Evolutionary conservation across 2,113 vertebrate species (phyloP).

Genomic region (Pseudorasbora parva): DNA sequence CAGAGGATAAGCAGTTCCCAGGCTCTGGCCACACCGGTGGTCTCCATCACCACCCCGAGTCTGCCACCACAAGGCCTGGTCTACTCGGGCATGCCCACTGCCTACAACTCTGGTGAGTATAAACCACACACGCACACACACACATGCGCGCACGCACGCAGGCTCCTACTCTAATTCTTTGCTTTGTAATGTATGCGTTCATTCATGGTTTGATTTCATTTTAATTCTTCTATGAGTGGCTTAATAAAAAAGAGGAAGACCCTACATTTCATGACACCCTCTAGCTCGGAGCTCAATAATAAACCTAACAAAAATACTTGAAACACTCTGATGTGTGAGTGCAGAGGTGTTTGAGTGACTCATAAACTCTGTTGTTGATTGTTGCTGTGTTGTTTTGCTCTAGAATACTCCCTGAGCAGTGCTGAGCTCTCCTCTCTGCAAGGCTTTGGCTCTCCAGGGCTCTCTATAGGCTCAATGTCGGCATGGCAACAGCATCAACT

Average conservation of each 20-base stretch:
- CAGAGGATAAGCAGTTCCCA: slow-evolving; percentile 96
- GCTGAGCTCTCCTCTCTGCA: slow-evolving; percentile 94
- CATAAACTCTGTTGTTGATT: slow-evolving; percentile 55
- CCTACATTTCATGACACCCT: not conserved
- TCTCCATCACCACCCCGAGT: slow-evolving; percentile 96
- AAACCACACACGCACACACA: not conserved
- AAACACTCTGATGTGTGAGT: slow-evolving; percentile 1
- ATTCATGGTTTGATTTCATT: not conserved
- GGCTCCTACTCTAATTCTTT: not conserved
- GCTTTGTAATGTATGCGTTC: not conserved
- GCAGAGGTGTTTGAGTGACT: slow-evolving; percentile 55
- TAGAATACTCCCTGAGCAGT: slow-evolving; percentile 95
- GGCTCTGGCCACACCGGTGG: slow-evolving; percentile 92
- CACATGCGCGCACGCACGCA: too few species aligned
- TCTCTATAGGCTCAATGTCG: slow-evolving; percentile 93
- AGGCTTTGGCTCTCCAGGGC: slow-evolving; percentile 93
- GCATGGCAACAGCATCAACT: slow-evolving; percentile 99
- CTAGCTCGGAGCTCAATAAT: not conserved
- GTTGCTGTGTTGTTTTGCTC: slow-evolving; percentile 62
- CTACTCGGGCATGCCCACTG: slow-evolving; percentile 94
- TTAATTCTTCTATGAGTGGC: not conserved
- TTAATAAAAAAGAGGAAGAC: not conserved
- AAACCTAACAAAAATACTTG: not conserved
- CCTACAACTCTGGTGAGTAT: slow-evolving; percentile 93
- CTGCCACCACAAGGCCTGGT: slow-evolving; percentile 91